phyloP scores from a whole-genome alignment of 2,797 vertebrate genomes.

The Leuciscus waleckii region DNA sequence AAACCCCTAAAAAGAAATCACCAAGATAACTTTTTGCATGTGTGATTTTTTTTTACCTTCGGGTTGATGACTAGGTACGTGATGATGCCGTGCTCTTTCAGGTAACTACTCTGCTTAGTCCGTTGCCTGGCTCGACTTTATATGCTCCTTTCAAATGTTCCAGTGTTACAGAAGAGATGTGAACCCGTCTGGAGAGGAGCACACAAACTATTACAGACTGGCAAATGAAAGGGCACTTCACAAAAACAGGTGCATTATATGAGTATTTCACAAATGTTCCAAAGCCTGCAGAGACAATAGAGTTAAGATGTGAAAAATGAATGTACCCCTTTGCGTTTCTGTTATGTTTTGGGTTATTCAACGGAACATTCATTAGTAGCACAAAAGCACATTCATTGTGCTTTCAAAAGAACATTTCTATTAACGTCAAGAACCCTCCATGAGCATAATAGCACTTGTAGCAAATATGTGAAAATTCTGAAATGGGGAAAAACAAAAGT shows the following conservation, averaged over 20 bases:
- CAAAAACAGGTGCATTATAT: constrained; percentile 39
- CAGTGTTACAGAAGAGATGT: constrained; percentile 95
- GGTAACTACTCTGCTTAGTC: constrained; percentile 90
- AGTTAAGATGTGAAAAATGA: constrained; percentile 32
- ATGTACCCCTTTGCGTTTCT: constrained; percentile 24
- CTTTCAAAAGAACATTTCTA: constrained; percentile 48
- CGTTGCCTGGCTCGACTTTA: constrained; percentile 94
- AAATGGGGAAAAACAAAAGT: constrained; percentile 34
- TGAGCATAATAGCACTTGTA: constrained; percentile 44
- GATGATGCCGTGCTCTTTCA: constrained; percentile 92
- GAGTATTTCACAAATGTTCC: constrained; percentile 35
- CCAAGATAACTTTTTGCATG: not conserved
- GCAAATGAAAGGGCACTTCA: constrained; percentile 44
- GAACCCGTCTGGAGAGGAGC: constrained; percentile 85
- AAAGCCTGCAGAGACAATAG: constrained; percentile 34
- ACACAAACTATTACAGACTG: constrained; percentile 12
- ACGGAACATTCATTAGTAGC: constrained; percentile 44
- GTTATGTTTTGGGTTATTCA: constrained; percentile 20
- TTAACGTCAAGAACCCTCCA: constrained; percentile 56
- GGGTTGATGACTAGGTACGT: constrained; percentile 98
- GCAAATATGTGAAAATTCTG: constrained; percentile 45
- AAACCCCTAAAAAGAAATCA: not conserved
- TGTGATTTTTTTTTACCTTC: constrained; percentile 86
- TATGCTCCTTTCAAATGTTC: constrained; percentile 94
- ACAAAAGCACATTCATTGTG: constrained; percentile 42